A percentile compares a stretch with the other conserved stretches of the same genome.
Conservation (phyloP, 1,140 invertebrate species). For the Druon quercuslanigerum region DNA sequence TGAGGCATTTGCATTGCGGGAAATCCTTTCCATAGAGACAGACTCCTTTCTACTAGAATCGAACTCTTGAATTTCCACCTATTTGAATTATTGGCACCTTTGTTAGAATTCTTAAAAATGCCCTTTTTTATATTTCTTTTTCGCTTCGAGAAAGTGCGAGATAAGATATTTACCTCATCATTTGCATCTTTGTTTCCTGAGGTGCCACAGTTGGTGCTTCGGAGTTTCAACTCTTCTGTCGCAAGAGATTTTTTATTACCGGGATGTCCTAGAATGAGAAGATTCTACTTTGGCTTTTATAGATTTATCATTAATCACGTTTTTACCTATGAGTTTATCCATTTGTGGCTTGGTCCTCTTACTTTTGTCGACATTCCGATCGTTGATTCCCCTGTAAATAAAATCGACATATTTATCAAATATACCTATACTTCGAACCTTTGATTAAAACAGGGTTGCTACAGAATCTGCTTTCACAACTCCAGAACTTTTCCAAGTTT, state of each 20-base stretch:
- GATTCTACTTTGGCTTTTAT: slow-evolving; percentile 54
- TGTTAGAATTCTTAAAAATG: neutral
- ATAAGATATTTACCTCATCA: neutral
- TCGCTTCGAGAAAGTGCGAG: neutral
- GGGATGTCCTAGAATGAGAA: slow-evolving; percentile 46
- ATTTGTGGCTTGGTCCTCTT: neutral
- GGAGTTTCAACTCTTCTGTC: neutral
- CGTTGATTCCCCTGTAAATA: slow-evolving; percentile 11
- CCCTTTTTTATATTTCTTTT: neutral
- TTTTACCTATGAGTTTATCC: slow-evolving; percentile 46
- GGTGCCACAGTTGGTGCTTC: neutral
- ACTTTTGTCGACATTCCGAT: neutral
- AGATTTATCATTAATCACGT: slow-evolving; percentile 44
- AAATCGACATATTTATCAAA: neutral
- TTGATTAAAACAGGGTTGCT: too few relatives aligned
- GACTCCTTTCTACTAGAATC: neutral
- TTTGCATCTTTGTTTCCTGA: neutral
- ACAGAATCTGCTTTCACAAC: too few relatives aligned
- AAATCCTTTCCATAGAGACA: neutral
- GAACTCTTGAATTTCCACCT: neutral
- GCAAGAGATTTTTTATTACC: slow-evolving; percentile 10
- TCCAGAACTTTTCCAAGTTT: too few relatives aligned
- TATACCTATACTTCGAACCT: too few relatives aligned
- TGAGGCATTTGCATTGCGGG: neutral
- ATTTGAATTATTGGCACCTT: neutral